Conservation (phyloP, 2,888 invertebrate genomes). For the Cosmopolites sordidus region DNA sequence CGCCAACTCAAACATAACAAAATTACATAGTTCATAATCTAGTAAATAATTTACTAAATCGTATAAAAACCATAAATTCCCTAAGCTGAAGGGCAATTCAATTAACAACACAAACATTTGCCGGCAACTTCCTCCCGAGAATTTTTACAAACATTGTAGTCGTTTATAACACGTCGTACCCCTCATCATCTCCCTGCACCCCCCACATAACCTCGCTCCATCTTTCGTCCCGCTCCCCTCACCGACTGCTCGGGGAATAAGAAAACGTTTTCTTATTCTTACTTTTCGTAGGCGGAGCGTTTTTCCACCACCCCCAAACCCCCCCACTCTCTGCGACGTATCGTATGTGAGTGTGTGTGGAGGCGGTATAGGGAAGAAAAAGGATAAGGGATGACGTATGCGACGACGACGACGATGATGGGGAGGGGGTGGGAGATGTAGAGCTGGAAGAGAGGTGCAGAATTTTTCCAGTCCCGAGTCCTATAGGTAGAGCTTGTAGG, state of each 20-base stretch:
- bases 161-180: too few relatives aligned
- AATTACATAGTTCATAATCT: too few relatives aligned
- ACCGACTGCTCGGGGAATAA: slow-evolving; percentile 19
- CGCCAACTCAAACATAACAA: too few relatives aligned
- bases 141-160: too few relatives aligned
- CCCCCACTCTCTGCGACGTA: slow-evolving; percentile 42
- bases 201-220: slow-evolving; percentile 20
- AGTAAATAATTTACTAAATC: too few relatives aligned
- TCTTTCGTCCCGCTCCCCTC: slow-evolving; percentile 36
- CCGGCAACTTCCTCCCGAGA: too few relatives aligned
- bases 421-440: slow-evolving; percentile 21
- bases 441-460: slow-evolving; percentile 14
- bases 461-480: slow-evolving; percentile 15
- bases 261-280: slow-evolving; percentile 25
- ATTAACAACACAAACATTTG: too few relatives aligned
- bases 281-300: slow-evolving; percentile 21
- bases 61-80: too few relatives aligned
- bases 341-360: slow-evolving; percentile 48
- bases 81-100: too few relatives aligned
- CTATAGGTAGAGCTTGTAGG: slow-evolving; percentile 22
- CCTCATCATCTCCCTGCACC: slow-evolving; percentile 5
- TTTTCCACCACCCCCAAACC: slow-evolving; percentile 35
- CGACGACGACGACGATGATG: slow-evolving; percentile 35
- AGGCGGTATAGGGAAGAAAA: slow-evolving; percentile 42
- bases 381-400: slow-evolving; percentile 26